Percentiles rank a stretch among this genome's conserved stretches.
phyloP scores from a whole-genome alignment of 2,888 invertebrate genomes.

The Anodontia alba region DNA sequence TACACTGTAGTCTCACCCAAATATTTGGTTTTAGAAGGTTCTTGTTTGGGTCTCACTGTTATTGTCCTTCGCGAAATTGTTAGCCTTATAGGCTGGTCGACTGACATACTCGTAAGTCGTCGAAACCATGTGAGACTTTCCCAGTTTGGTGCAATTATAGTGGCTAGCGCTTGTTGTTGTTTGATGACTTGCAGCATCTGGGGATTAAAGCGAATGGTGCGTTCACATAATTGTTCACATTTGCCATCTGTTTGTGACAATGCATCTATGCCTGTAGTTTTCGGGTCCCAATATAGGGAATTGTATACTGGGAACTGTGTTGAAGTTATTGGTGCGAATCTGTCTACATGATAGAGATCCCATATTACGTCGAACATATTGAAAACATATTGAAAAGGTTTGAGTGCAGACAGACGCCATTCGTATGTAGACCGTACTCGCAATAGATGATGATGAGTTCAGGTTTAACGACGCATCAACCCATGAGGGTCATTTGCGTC shows the following conservation, averaged over 20 bases:
- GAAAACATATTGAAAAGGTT: constrained; percentile 23
- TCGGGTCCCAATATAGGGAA: constrained; percentile 25
- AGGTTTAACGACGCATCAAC: no score
- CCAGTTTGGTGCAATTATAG: constrained; percentile 36
- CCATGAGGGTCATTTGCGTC: no score
- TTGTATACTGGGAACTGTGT: constrained; percentile 18
- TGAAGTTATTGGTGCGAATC: constrained; percentile 30
- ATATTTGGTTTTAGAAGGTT: constrained; percentile 20
- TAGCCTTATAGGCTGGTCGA: constrained; percentile 11
- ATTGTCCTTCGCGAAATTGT: constrained; percentile 9
- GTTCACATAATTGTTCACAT: constrained; percentile 37
- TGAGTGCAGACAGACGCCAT: constrained; percentile 34
- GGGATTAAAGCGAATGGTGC: constrained; percentile 35
- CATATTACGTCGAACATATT: constrained; percentile 26
- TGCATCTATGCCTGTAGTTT: constrained; percentile 25
- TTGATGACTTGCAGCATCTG: constrained; percentile 7
- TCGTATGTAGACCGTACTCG: constrained; percentile 24
- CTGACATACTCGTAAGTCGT: neutral
- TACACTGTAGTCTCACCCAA: constrained; percentile 18
- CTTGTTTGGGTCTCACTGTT: neutral
- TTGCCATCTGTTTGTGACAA: constrained; percentile 27
- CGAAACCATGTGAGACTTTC: constrained; percentile 7
- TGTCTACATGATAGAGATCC: constrained; percentile 31
- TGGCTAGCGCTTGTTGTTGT: constrained; percentile 29
- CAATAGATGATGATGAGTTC: no score